Evolutionary conservation across 2,888 invertebrate species (phyloP), one percentile per base, ranked within the genome.

Genomic region (Gastrophysa polygoni): DNA sequence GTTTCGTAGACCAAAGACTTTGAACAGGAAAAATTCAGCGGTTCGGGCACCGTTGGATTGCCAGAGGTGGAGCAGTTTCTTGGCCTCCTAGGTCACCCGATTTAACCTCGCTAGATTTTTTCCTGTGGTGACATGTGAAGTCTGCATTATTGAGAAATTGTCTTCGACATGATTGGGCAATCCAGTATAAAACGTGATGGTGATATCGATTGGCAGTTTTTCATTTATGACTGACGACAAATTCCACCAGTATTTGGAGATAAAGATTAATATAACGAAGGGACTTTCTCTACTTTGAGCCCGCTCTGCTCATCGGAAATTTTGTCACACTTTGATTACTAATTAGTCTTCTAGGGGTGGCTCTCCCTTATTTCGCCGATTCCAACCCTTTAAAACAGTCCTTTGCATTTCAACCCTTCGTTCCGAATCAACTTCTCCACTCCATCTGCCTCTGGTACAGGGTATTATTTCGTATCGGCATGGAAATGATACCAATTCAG

Each of bases 311-410:
- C 72, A 69, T 72, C 70, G 72, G 65, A 70, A 78, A 80, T 79
- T 79, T 78, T 77, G 79, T 79, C 79, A 79, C 79, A 83, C 85
- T 85, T 85, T 85, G 85, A 85, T 85, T 84, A 85, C 85, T 85
- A 85, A 85, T 85, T 85, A 85, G 84, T 81, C 83, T 82, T 82
- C 81, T 82, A 81, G 80, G 80, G 80, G 77, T 74, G 72, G 72
- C 72, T 72, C 77, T 79, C 79, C 79, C 79, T 79, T 78, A 80
- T 80, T 81, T 80, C 68, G 77, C 80, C 79, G 78, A 80, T 81
- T 78, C 81, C 80, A 80, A 78, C 79, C 80, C 78, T 79, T 80
- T 79, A 66, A 67, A 68, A 62, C 67, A 69, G 66, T 66, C 70
- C 69, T 67, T 64, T 65, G 65, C 64, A 32, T 59, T 49, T 49